Evolutionary conservation across 2,888 invertebrate genomes (phyloP), one percentile per base, ranked within the genome.

Genomic region (Leptinotarsa haldemani): DNA sequence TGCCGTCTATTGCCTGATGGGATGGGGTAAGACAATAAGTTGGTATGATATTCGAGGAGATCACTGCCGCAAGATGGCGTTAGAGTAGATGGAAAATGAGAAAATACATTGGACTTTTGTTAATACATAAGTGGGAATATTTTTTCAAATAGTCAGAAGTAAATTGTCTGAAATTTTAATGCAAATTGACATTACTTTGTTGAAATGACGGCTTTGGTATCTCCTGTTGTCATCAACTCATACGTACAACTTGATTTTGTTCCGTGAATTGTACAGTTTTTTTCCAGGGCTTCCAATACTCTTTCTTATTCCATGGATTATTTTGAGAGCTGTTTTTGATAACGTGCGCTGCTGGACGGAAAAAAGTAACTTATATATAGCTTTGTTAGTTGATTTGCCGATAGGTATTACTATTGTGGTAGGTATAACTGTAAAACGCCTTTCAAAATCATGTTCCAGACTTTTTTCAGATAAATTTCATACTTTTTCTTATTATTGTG

Each of bases 261-360:
- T n/a, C 15, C 4, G 15, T 4, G n/a, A 50, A 50, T 15, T 16
- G 12, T 5, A 50, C 16, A 18, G n/a, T 50, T 13, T n/a, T 5
- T 16, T 78, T 80, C 12, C 82, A 92, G 92, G 89, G 48, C 83
- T 91, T 30, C 92, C 92, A 0, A 77, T 90, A 4, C 71, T 90
- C 25, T 91, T 91, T 79, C 88, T 92, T 4, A 84, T 89, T 15
- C 90, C 91, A 1, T 93, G 93, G 93, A 88, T 90, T 18, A 80
- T 89, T 4, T 84, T 90, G 25, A 86, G 91, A 77, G 84, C 88
- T 1, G 82, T 86, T 7, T 84, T 89, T 71, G 92, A 92, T 75
- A 88, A 92, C 79, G 86, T 86, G 0, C 82, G 89, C 30, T 93
- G 92, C 80, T 93, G 92, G 92, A 92, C 90, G 7, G 89, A 88